Evolutionary conservation across 1,140 invertebrate genomes (phyloP).

Genomic region (Dryas iulia): DNA sequence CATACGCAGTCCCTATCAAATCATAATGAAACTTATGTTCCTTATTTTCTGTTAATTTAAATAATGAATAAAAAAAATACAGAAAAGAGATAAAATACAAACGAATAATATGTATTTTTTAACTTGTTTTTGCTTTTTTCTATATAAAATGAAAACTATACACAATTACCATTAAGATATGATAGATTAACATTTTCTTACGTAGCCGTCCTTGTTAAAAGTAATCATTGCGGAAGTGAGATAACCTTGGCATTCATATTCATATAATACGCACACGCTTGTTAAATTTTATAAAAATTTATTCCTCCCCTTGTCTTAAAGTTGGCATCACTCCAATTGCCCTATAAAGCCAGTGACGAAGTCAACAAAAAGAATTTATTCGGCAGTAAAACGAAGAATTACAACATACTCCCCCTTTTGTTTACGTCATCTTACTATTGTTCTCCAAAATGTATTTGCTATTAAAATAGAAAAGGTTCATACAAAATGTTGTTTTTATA

Average conservation of each 20-base stretch:
- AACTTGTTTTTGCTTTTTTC: no score
- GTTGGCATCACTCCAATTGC: constrained; percentile 16
- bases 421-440: constrained; percentile 15
- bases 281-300: not conserved
- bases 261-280: not conserved
- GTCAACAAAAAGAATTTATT: constrained; percentile 30
- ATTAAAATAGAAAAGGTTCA: constrained; percentile 13
- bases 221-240: not conserved
- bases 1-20: no score
- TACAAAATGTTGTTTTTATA: not conserved
- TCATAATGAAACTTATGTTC: no score
- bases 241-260: not conserved
- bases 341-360: constrained; percentile 19
- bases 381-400: constrained; percentile 25
- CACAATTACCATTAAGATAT: not conserved
- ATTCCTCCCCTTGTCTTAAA: constrained; percentile 7
- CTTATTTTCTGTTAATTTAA: no score
- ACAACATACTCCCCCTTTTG: constrained; percentile 22
- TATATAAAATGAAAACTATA: no score
- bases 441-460: constrained; percentile 16
- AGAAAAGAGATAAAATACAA: no score
- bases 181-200: not conserved
- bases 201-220: not conserved
- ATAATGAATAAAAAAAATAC: no score
- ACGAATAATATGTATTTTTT: no score